Evolutionary conservation across 1,140 invertebrate species (phyloP), one percentile per base, ranked within the genome.

Genomic region (Heliconius eleuchia): DNA sequence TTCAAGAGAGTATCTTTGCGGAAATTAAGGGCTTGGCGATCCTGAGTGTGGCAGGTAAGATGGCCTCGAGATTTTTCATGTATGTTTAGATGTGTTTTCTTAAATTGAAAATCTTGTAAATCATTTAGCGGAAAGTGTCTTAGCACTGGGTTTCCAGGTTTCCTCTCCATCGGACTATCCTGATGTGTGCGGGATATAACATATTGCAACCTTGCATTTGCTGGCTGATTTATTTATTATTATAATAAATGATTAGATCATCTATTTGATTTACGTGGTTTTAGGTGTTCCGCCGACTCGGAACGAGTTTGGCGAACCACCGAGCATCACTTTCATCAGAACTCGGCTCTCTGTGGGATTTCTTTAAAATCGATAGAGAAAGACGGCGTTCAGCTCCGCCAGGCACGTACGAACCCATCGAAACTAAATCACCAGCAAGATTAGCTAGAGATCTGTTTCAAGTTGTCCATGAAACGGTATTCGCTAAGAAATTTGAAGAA

Each of bases 21-120:
- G 77, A 97, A 97, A 92, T 94, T 97, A 46, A 95, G 96, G 84
- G 96, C 96, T 55, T 97, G 97, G 97, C 96, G 97, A 87, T 97
- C 96, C 96, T 97, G 95, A 96, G 95, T 96, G 90, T 95, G 88
- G 92, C 93, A 94, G 88, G 93, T 94, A 39, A 23, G 39, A 42
- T 11, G 9, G 2, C 39, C 9, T 42, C 39, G 39, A 42, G 39
- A 42, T 9, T 42, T 11, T 42, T 42, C 11, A 42, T 42, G 9
- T 42, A 42, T 42, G 11, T 42, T 11, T 13, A 42, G 11, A 42
- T 42, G 39, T 42, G 39, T 42, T 13, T 3, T 46, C 13, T 46
- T 4, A 16, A 13, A 46, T 46, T 16, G 16, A 46, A 46, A 46
- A 46, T 46, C 3, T 46, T 16, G 13, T 46, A 46, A 46, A 46